Base-by-base conservation (phyloP, 2,113 vertebrate species). In the Sylvietta virens region DNA sequence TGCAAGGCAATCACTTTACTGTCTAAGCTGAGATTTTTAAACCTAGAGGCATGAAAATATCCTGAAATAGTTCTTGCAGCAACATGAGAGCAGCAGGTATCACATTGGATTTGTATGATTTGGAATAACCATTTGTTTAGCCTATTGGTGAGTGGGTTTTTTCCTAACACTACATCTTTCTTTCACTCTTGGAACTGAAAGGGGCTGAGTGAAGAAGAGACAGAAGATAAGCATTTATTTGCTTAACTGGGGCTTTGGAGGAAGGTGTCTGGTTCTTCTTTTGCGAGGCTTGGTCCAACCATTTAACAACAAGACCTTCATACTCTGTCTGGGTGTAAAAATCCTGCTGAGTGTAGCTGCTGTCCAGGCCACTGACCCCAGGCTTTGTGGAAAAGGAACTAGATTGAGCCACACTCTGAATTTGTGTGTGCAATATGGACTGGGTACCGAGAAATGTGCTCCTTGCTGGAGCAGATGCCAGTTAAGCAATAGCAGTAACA, bases 301-400 rank as follows among this genome's bases (percentile, higher is more conserved):
- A 23, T 31, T 16, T 47, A 26, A 33, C 1, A 11, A 6, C 9
- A 15, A 42, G 42, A 28, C 24, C 14, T 44, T 37, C 0, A 0
- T 24, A 6, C 3, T 66, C 23, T 8, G 80, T 22, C 70, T 39
- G 19, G 24, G 35, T 57, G 35, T 35, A 51, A 26, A 0, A 6
- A 44, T 61, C 37, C 53, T 53, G 33, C 35, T 8, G 14, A 65
- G 15, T 14, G 2, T 10, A 35, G 53, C 28, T 11, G 10, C 16
- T 72, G 91, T 74, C 48, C 81, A 81, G 48, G 53, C 58, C 61
- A 58, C 50, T 28, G 50, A 50, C 35, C 19, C 53, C 50, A 26
- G 9, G 61, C 37, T 60, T 81, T 27, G n/a, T 44, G n/a, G 44
- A n/a, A 64, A 57, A 88, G 51, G 54, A 57, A 10, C 45, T 60